These are phyloP conservation scores for Brevimyrus niger DNA, from an alignment of 2,113 vertebrate species.

Conservation along the genomic window DNA sequence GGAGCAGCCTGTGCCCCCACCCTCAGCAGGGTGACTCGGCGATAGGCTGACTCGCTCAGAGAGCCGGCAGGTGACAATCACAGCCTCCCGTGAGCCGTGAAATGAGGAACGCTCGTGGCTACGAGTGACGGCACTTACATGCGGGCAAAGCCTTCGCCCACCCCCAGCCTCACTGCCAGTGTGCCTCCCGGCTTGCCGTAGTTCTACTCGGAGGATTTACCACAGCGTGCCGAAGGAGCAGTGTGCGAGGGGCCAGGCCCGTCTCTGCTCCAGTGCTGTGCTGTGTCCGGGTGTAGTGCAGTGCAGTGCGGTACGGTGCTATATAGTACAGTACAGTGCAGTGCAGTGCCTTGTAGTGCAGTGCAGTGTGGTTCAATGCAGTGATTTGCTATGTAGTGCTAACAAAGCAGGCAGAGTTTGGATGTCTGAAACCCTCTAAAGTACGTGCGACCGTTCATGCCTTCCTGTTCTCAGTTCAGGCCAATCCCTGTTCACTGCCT, in stretches of 20 bases:
- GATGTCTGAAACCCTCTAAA: background rate
- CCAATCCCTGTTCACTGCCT: background rate
- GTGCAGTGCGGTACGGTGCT: background rate
- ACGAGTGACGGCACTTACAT: background rate
- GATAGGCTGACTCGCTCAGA: background rate
- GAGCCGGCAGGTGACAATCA: background rate
- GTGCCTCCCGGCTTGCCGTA: background rate
- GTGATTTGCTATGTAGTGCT: background rate
- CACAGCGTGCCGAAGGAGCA: background rate
- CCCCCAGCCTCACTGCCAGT: background rate
- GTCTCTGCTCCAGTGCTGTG: background rate
- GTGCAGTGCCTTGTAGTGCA: too few relatives aligned
- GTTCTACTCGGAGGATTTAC: background rate
- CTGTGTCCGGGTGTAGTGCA: background rate
- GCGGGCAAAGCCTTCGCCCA: background rate
- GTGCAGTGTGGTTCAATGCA: background rate
- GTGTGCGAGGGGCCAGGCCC: background rate
- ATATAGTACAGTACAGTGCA: too few relatives aligned
- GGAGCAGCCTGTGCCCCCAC: background rate
- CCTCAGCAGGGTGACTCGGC: background rate
- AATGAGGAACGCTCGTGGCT: background rate
- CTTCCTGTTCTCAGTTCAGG: background rate
- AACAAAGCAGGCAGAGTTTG: background rate
- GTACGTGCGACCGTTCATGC: background rate
- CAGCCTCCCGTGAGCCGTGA: background rate